Evolutionary conservation across 2,113 vertebrate genomes (phyloP).

Genomic region (Callaeas wilsoni): DNA sequence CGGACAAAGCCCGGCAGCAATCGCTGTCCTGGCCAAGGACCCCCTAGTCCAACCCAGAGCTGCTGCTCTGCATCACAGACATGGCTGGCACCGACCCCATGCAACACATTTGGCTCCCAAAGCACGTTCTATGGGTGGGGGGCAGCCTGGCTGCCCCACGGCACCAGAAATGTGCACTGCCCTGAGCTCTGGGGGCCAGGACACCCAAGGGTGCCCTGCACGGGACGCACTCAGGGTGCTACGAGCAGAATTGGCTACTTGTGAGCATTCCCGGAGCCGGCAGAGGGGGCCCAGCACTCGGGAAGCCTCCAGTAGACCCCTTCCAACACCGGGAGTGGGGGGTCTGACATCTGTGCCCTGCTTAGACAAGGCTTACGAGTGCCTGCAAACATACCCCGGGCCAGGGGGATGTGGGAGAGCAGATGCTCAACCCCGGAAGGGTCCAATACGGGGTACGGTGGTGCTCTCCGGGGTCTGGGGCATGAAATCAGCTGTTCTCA

Average conservation of each 20-base stretch:
- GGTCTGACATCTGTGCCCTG: background rate
- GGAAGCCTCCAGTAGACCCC: background rate
- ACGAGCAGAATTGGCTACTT: background rate
- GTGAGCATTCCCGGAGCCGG: background rate
- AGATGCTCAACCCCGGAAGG: background rate
- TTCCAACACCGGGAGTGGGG: background rate
- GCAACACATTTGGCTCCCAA: background rate
- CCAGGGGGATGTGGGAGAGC: background rate
- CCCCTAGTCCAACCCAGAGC: background rate
- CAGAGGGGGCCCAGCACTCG: slow-evolving; percentile 47
- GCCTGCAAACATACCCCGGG: background rate
- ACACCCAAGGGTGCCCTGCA: background rate
- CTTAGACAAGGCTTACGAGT: background rate
- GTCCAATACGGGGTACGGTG: accelerated
- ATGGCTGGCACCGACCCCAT: accelerated
- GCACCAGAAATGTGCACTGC: accelerated
- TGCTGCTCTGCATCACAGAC: background rate
- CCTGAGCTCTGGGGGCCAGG: accelerated
- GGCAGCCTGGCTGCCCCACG: background rate
- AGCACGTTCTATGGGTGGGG: accelerated
- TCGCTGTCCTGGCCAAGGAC: background rate
- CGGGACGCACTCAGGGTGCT: background rate
- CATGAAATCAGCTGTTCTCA: accelerated
- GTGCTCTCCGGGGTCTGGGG: accelerated
- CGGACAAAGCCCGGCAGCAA: background rate